phyloP scores from a whole-genome alignment of 2,888 invertebrate genomes.

The Drepana falcataria region DNA sequence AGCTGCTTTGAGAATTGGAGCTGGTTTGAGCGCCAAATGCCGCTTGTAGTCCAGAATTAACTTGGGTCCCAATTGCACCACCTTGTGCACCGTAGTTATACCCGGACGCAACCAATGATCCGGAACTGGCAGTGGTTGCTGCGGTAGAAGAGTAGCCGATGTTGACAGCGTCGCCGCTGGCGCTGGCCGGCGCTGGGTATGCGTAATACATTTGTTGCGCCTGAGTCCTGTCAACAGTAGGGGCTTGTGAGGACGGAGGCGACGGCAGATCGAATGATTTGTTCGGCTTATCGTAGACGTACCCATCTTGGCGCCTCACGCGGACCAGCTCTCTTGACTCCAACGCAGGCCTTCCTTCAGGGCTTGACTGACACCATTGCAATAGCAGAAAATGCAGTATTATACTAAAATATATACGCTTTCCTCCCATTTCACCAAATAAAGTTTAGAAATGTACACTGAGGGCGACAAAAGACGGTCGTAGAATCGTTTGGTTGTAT shows the following conservation, averaged over 20 bases:
- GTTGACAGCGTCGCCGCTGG: conserved; percentile 28
- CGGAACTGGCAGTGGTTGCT: conserved; percentile 8
- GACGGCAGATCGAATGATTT: conserved; percentile 62
- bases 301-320: conserved; percentile 61
- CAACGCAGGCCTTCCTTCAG: conserved; percentile 7
- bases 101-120: conserved; percentile 9
- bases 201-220: conserved; percentile 68
- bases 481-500: conserved; percentile 34
- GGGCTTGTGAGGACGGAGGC: conserved; percentile 49
- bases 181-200: conserved; percentile 50
- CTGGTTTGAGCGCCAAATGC: background rate
- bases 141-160: conserved; percentile 33
- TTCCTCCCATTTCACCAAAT: conserved; percentile 31
- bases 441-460: conserved; percentile 7
- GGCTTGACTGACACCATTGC: conserved; percentile 9
- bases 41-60: background rate
- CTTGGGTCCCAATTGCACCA: background rate
- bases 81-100: conserved; percentile 2
- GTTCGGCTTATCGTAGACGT: conserved; percentile 63
- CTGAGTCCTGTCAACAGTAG: conserved; percentile 58
- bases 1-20: conserved; percentile 1
- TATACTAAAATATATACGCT: conserved; percentile 22
- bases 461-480: conserved; percentile 31
- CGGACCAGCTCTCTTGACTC: conserved; percentile 28
- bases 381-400: conserved; percentile 26